Conservation (phyloP, 92 coral and sea anemone species). For the Palythoa grandiflora region DNA sequence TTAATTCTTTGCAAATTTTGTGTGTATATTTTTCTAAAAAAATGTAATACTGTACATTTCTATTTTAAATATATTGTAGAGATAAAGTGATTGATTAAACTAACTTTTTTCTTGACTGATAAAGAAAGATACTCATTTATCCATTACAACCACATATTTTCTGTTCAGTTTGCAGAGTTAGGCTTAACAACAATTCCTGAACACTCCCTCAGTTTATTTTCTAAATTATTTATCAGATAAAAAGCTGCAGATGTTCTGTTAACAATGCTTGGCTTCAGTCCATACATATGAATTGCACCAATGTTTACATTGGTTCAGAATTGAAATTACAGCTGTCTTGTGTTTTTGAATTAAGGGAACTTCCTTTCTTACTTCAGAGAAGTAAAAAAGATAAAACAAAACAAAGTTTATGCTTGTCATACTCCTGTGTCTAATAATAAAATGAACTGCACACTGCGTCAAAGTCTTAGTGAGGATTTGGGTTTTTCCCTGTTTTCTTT, state of each 20-base stretch:
- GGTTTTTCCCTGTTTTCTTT: neutral
- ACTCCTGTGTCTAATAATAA: no score
- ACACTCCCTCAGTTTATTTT: conserved; percentile 9
- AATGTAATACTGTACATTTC: neutral
- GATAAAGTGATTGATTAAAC: neutral
- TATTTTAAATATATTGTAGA: neutral
- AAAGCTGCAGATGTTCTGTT: conserved; percentile 29
- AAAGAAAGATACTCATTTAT: neutral
- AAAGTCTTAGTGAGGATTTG: neutral
- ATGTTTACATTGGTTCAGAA: neutral
- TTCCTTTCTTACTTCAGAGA: neutral
- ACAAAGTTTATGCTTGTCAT: neutral
- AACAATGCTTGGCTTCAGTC: neutral
- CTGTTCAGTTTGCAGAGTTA: neutral
- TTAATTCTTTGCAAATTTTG: neutral
- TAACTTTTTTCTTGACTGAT: neutral
- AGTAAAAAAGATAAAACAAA: no score
- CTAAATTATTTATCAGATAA: conserved; percentile 20
- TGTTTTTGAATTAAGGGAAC: neutral
- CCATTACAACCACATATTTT: neutral
- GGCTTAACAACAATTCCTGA: neutral
- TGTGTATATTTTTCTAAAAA: neutral
- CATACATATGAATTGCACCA: no score
- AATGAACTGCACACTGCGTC: no score
- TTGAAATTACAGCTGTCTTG: neutral